Evolutionary conservation across 2,113 vertebrate species (phyloP).

Genomic region (Heterochromis multidens): DNA sequence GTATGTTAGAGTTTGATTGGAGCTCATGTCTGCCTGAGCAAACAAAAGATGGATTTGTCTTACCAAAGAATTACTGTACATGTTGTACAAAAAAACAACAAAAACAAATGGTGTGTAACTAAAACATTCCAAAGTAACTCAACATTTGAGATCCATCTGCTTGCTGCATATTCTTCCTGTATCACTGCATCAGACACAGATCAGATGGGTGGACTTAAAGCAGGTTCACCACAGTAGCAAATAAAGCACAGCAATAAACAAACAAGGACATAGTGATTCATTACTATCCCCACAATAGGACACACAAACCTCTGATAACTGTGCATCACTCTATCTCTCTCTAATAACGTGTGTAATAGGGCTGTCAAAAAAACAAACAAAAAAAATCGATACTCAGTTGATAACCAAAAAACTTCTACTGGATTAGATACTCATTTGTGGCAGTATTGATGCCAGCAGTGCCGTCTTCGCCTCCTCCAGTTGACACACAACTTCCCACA

Average conservation of each 20-base stretch:
- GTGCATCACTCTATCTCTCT: fast-evolving
- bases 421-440: neutral
- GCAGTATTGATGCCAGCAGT: neutral
- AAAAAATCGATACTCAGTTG: neutral
- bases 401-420: neutral
- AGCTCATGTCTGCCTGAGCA: neutral
- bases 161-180: neutral
- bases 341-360: neutral
- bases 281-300: neutral
- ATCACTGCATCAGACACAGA: neutral
- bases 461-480: neutral
- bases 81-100: neutral
- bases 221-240: neutral
- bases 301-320: neutral
- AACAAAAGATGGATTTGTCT: neutral
- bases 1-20: neutral
- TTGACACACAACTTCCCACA: neutral
- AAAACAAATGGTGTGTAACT: neutral
- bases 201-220: neutral
- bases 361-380: neutral
- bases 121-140: neutral
- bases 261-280: neutral
- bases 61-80: neutral
- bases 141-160: neutral
- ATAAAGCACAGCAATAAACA: neutral